Base-by-base conservation (phyloP, 2,888 invertebrate genomes). In the Pasiphila rectangulata region DNA sequence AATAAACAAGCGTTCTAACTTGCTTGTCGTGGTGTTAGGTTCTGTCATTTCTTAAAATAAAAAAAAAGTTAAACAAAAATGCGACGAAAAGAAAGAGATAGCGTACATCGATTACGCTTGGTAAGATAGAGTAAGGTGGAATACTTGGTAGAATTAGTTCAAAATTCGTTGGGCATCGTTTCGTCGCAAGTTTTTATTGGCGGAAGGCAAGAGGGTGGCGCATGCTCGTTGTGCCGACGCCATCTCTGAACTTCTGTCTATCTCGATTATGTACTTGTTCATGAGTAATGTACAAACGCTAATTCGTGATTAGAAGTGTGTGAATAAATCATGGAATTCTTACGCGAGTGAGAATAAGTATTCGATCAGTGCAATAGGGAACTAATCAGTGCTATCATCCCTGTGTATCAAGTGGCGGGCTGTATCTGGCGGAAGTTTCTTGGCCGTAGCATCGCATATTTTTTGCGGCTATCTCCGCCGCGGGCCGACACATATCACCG, bases 201-300 rank as follows among this genome's bases (percentile, higher is more conserved):
- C 65, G 61, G 72, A 76, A 56, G 67, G 60, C 64, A 65, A 75
- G 81, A 84, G 81, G 85, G 83, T 84, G 86, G 88, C 87, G 89
- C 89, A 87, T 87, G 89, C 89, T 89, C 87, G 87, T 84, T 87
- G 70, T 79, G 84, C 82, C 87, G 89, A 90, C 89, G 89, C 89
- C 89, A 89, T 89, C 87, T 86, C 84, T 83, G 64, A 79, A 83
- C 73, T 83, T 80, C 79, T 83, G 80, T 40, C n/a, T n/a, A n/a
- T 83, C 78, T 79, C 74, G 80, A 76, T 70, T 77, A 80, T 75
- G 79, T 82, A 74, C 72, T 75, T 75, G 73, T 72, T 69, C 67
- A 69, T 67, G 63, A 74, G 73, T 73, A 67, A 74, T 78, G 72
- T 79, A 66, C 32, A 16, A 70, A 70, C 72, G 71, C 62, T 73